Evolutionary conservation across 2,888 invertebrate genomes (phyloP), one percentile per base, ranked within the genome.

Genomic region (Epiblema foenella): DNA sequence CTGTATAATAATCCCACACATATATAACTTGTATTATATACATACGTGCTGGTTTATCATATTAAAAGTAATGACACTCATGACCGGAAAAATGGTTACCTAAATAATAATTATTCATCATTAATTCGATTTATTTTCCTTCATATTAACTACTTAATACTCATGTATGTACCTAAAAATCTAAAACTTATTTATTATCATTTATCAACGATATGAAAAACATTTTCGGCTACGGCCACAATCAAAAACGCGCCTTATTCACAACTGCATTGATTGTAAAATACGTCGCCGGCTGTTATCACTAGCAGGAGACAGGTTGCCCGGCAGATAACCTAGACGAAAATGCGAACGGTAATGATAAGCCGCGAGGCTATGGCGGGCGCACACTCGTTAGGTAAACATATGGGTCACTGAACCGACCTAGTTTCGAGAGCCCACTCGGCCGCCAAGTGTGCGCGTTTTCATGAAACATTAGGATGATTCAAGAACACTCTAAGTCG

Each of bases 361-460:
- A 87, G 77, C 79, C 75, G 57, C 77, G 79, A 78, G 81, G 82
- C 83, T 81, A 82, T 78, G 82, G 77, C 75, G 72, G 78, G 78
- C 82, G 82, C 84, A 86, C 90, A 89, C 90, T 91, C 88, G 84
- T 87, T 91, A 93, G 93, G 93, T 92, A 93, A 93, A 93, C 93
- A 93, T 90, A 92, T 93, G 85, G 93, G 93, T 91, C 92, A 90
- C 85, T 93, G 93, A 93, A 93, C 93, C 91, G 93, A 92, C 93
- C 93, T 81, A 93, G 90, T 90, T 93, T 89, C 82, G 76, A 84
- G 81, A 85, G 80, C 80, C 78, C 79, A 81, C 81, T 82, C 86
- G 79, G 81, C 76, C 74, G 75, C 78, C 77, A 77, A 77, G 86
- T 86, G 87, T 85, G 86, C 81, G 87, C 75, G 84, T 83, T 88